Conservation (phyloP, 64 coral and sea anemone species). For the Anthopleura sola region DNA sequence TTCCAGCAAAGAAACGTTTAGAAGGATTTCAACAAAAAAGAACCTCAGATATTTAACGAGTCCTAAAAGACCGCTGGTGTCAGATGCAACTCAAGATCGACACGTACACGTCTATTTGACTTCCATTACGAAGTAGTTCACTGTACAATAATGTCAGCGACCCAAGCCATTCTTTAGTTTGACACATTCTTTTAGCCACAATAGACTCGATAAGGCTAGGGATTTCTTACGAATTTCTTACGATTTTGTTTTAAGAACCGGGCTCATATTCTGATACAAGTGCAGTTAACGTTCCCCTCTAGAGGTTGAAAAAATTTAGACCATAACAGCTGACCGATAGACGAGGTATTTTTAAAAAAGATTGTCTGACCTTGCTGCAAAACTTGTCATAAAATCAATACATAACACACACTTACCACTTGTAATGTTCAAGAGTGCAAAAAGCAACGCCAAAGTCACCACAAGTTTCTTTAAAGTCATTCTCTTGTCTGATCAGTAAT, state of each 20-base stretch:
- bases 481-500: background rate
- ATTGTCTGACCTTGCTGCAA: background rate
- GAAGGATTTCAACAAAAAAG: background rate
- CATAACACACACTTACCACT: background rate
- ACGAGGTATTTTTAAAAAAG: background rate
- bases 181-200: background rate
- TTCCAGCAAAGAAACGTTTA: background rate
- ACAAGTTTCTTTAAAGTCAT: background rate
- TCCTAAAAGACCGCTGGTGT: too few relatives aligned
- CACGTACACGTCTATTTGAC: too few relatives aligned
- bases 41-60: background rate
- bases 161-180: background rate
- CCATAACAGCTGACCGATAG: too few relatives aligned
- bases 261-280: too few relatives aligned
- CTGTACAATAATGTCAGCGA: too few relatives aligned
- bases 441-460: background rate
- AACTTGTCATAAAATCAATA: background rate
- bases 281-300: too few relatives aligned
- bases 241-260: too few relatives aligned
- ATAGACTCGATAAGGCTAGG: background rate
- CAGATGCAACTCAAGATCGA: too few relatives aligned
- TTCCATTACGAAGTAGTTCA: too few relatives aligned
- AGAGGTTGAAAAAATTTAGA: too few relatives aligned
- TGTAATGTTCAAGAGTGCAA: background rate
- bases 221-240: background rate